A percentile compares a stretch with the other conserved stretches of the same genome.
Evolutionary conservation across 30 jellyfish, hydroid and myxozoan genomes (phyloP).

Genomic region (Aurelia aurita complex sp. Pacific): DNA sequence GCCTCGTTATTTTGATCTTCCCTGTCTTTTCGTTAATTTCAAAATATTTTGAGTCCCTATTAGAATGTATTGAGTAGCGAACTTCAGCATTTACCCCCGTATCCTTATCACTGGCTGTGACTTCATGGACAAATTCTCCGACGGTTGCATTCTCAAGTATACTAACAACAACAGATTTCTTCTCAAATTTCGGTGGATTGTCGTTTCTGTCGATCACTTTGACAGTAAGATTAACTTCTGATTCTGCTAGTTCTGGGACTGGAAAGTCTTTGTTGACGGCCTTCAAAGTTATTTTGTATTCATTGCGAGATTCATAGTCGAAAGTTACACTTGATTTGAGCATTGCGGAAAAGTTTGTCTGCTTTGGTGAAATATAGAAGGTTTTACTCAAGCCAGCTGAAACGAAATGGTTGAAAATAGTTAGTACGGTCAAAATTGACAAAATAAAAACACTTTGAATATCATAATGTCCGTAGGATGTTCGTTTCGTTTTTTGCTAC

Average conservation of each 20-base stretch:
- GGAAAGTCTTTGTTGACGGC: slow-evolving; percentile 72
- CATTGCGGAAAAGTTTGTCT: slow-evolving; percentile 30
- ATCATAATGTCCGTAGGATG: too few relatives aligned
- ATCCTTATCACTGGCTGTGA: slow-evolving; percentile 67
- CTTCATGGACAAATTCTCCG: slow-evolving; percentile 17
- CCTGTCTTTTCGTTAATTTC: slow-evolving; percentile 44
- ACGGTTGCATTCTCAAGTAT: slow-evolving; percentile 36
- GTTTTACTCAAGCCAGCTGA: slow-evolving; percentile 27
- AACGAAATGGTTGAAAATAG: background rate
- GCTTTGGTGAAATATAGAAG: slow-evolving; percentile 42
- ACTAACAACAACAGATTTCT: slow-evolving; percentile 10
- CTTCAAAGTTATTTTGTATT: slow-evolving; percentile 57
- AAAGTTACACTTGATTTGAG: slow-evolving; percentile 28
- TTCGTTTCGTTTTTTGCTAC: too few relatives aligned
- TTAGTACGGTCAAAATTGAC: too few relatives aligned
- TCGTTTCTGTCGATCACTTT: slow-evolving; percentile 62
- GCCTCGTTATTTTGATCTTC: slow-evolving; percentile 5
- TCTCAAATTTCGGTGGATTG: slow-evolving; percentile 62
- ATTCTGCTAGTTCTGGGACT: slow-evolving; percentile 27
- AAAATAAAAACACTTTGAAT: too few relatives aligned
- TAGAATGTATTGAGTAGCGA: slow-evolving; percentile 27
- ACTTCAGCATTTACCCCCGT: slow-evolving; percentile 69
- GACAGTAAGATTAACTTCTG: background rate
- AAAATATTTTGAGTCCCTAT: slow-evolving; percentile 36
- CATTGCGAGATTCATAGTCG: slow-evolving; percentile 68